phyloP scores from a whole-genome alignment of 1,140 invertebrate genomes.

The Drosophila nannoptera region DNA sequence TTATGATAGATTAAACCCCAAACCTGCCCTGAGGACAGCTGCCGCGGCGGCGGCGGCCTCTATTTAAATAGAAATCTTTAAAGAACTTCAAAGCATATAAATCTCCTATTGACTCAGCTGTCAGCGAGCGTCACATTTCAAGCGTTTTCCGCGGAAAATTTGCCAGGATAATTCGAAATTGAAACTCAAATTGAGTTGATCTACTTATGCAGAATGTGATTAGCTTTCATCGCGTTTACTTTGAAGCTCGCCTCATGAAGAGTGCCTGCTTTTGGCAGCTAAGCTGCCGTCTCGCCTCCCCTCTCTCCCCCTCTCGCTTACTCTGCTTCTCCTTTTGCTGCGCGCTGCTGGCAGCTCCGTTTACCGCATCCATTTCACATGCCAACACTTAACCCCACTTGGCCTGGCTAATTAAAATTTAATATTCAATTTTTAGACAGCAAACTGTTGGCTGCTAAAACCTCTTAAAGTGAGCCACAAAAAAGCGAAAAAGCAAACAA shows the following conservation, averaged over 20 bases:
- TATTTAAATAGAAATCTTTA: background rate
- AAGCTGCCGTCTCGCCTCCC: background rate
- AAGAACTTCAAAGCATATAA: background rate
- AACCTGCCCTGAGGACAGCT: constrained; percentile 3
- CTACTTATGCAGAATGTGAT: constrained; percentile 22
- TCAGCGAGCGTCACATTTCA: too few relatives aligned
- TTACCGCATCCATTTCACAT: constrained; percentile 13
- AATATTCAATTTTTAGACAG: constrained; percentile 66
- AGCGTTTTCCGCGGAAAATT: background rate
- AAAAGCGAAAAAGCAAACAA: constrained; percentile 13
- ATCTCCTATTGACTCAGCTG: too few relatives aligned
- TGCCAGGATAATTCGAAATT: constrained; percentile 5
- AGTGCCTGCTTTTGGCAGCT: background rate
- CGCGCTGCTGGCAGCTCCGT: background rate
- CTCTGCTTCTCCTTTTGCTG: background rate
- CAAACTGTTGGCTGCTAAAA: constrained; percentile 40
- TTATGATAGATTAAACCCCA: constrained; percentile 64
- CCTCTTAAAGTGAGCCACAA: constrained; percentile 22
- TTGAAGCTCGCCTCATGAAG: background rate
- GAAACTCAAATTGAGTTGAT: constrained; percentile 19
- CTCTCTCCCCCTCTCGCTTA: too few relatives aligned
- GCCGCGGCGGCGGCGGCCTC: background rate
- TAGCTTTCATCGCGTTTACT: constrained; percentile 17
- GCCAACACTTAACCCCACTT: constrained; percentile 43
- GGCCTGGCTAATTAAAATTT: constrained; percentile 67